These are phyloP conservation scores for Epistrophe eligans DNA, from an alignment of 2,888 invertebrate genomes.

Conservation along the genomic window DNA sequence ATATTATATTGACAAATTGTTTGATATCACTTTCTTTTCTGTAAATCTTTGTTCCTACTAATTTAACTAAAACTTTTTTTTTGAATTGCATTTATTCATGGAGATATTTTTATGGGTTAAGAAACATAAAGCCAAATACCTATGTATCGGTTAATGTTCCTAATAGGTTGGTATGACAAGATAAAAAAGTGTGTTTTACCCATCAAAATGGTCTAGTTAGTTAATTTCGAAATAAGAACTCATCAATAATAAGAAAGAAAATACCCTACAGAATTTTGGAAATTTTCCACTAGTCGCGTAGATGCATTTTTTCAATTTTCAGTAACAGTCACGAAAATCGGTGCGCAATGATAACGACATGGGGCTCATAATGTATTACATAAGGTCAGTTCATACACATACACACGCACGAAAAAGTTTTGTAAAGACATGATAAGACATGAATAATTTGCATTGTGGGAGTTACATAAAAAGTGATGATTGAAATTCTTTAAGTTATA, in stretches of 20 bases:
- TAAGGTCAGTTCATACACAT: constrained; percentile 55
- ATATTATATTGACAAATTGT: background rate
- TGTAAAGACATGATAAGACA: constrained; percentile 17
- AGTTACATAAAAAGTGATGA: background rate
- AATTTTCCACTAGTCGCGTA: constrained; percentile 56
- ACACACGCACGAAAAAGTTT: background rate
- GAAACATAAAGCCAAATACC: no score
- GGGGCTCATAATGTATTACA: constrained; percentile 61
- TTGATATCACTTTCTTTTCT: constrained; percentile 63
- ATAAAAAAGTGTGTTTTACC: no score
- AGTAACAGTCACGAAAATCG: constrained; percentile 42
- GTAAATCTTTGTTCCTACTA: background rate
- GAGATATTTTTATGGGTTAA: background rate
- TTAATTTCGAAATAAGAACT: background rate
- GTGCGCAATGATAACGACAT: constrained; percentile 59
- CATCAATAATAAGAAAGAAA: background rate
- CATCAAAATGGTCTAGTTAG: background rate
- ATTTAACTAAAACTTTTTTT: background rate
- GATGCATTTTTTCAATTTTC: constrained; percentile 22
- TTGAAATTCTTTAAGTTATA: no score
- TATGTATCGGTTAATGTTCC: no score
- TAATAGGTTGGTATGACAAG: no score
- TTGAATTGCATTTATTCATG: background rate
- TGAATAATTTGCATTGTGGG: constrained; percentile 3
- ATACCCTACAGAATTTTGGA: constrained; percentile 33